Conservation (phyloP, 2,113 vertebrate genomes). For the Nerophis lumbriciformis region DNA sequence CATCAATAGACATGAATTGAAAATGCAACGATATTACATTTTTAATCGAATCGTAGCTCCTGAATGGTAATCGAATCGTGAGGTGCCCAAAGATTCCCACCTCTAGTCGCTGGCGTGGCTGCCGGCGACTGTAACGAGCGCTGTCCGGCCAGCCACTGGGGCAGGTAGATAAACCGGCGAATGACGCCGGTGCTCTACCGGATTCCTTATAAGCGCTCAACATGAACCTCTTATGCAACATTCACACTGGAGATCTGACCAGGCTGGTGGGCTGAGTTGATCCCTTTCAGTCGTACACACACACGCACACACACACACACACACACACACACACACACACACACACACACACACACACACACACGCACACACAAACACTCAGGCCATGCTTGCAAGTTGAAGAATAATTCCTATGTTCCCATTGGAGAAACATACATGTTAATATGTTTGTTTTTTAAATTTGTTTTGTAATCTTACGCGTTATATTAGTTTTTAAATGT, state of each 20-base stretch:
- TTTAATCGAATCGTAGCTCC: too few relatives aligned
- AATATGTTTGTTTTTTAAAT: too few relatives aligned
- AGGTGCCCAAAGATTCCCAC: too few relatives aligned
- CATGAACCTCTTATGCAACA: constrained; percentile 55
- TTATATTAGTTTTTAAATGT: too few relatives aligned
- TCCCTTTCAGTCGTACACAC: constrained; percentile 15
- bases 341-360: constrained; percentile 7
- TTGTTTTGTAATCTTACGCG: too few relatives aligned
- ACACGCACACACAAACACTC: constrained; percentile 12
- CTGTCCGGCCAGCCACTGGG: constrained; percentile 19
- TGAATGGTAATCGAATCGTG: too few relatives aligned
- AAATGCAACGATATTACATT: too few relatives aligned
- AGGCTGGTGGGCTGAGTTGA: constrained; percentile 31
- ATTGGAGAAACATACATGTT: neutral
- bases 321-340: constrained; percentile 12
- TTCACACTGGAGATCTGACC: constrained; percentile 28
- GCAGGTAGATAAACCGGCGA: constrained; percentile 57
- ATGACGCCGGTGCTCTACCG: constrained; percentile 45
- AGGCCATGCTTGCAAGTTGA: constrained; percentile 8
- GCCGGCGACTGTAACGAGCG: constrained; percentile 36
- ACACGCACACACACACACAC: constrained; percentile 7
- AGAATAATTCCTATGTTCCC: constrained; percentile 1
- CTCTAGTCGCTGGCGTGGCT: constrained; percentile 31
- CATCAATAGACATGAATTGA: too few relatives aligned
- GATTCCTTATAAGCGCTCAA: constrained; percentile 52